These are phyloP conservation scores for Apeltes quadracus DNA, from an alignment of 2,113 vertebrate genomes.

Conservation along the genomic window DNA sequence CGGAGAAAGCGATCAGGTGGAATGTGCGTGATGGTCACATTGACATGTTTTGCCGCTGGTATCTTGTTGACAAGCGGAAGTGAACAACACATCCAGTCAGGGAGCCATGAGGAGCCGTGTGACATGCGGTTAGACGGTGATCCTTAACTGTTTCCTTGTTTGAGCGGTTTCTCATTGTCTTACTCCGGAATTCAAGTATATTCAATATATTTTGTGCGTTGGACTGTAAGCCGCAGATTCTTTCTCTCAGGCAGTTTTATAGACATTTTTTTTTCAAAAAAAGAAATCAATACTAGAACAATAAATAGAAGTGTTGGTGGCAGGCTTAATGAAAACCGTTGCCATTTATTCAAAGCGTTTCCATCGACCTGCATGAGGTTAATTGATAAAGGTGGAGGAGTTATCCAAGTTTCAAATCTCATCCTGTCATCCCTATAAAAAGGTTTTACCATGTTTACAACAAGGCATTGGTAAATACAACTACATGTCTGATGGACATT, in stretches of 20 bases:
- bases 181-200: neutral
- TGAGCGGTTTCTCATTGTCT: neutral
- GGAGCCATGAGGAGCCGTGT: slow-evolving; percentile 47
- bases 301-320: neutral
- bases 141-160: too few relatives aligned
- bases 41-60: slow-evolving; percentile 61
- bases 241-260: neutral
- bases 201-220: neutral
- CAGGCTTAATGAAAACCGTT: neutral
- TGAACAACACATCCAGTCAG: slow-evolving; percentile 69
- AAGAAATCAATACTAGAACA: neutral
- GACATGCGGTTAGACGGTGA: slow-evolving; percentile 27
- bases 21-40: slow-evolving; percentile 74
- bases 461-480: neutral
- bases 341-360: neutral
- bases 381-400: neutral
- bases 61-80: slow-evolving; percentile 72
- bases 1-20: slow-evolving; percentile 63
- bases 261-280: too few relatives aligned
- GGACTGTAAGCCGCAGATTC: neutral
- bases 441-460: neutral
- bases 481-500: neutral
- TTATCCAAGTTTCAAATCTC: neutral
- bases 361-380: neutral
- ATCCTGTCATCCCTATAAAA: neutral